Percentiles rank a stretch among this genome's conserved stretches.
These are phyloP conservation scores for Atta texana DNA, from an alignment of 1,140 invertebrate species.

Conservation along the genomic window DNA sequence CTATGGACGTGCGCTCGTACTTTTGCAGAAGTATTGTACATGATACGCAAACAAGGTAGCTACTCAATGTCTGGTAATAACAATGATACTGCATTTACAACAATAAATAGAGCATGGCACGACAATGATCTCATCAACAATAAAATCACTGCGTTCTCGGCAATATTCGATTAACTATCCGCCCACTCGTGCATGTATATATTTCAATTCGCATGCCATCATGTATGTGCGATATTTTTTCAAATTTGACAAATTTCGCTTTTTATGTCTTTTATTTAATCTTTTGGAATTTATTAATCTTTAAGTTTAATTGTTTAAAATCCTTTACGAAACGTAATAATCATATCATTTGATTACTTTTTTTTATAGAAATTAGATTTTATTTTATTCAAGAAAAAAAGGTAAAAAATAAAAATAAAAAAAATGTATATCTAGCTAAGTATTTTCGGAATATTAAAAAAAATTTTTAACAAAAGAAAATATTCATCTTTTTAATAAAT, in stretches of 20 bases:
- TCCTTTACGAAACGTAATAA: not conserved
- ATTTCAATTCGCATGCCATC: not conserved
- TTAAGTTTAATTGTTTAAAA: not conserved
- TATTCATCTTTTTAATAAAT: not conserved
- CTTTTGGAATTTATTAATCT: not conserved
- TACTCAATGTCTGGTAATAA: slow-evolving; percentile 2
- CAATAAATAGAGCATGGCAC: not conserved
- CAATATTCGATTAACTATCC: slow-evolving; percentile 21
- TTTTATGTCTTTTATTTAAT: slow-evolving; percentile 1
- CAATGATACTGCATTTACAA: slow-evolving; percentile 32
- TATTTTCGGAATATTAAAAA: not conserved
- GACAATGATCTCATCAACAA: slow-evolving; percentile 39
- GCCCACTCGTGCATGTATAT: not conserved
- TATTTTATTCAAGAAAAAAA: not conserved
- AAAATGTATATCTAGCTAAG: not conserved
- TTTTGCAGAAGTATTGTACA: not conserved
- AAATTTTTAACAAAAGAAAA: not conserved
- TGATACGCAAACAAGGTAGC: not conserved
- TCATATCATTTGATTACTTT: not conserved
- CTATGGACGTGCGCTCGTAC: not conserved
- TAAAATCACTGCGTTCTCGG: not conserved
- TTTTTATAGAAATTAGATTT: not conserved
- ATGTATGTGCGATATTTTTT: not conserved
- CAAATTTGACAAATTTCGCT: not conserved
- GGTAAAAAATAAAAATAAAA: not conserved